Conservation (phyloP, 2,797 vertebrate species). For the Intellagama lesueurii region DNA sequence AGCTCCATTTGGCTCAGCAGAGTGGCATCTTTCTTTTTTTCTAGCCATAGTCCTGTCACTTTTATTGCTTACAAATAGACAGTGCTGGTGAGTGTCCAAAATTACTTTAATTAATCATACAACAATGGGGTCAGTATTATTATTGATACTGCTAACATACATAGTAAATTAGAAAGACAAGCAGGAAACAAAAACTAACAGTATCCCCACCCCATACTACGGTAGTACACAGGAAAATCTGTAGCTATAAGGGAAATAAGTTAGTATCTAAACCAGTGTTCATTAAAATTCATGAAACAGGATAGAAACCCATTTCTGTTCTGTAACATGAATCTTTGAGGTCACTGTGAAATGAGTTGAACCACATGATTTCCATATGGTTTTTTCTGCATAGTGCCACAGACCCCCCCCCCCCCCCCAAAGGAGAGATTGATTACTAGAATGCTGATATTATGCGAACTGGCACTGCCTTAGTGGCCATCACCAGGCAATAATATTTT, state of each 20-base stretch:
- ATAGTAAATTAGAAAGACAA: not conserved
- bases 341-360: slow-evolving; percentile 12
- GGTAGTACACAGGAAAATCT: not conserved
- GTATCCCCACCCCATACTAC: slow-evolving; percentile 37
- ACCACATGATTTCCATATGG: slow-evolving; percentile 28
- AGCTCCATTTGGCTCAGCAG: too few species aligned
- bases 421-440: slow-evolving; percentile 25
- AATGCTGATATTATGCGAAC: slow-evolving; percentile 58
- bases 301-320: not conserved
- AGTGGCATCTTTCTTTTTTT: too few species aligned
- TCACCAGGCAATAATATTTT: slow-evolving; percentile 48
- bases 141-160: not conserved
- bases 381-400: slow-evolving; percentile 35
- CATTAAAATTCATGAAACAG: not conserved
- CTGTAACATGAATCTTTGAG: slow-evolving; percentile 17
- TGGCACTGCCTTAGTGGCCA: slow-evolving; percentile 30
- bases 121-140: too few species aligned
- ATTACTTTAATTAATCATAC: too few species aligned
- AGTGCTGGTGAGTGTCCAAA: not conserved
- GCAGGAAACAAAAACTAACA: slow-evolving; percentile 31
- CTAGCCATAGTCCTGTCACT: too few species aligned
- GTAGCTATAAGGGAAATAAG: not conserved
- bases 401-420: slow-evolving; percentile 22
- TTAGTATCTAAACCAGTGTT: not conserved
- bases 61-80: not conserved